Percentiles rank a stretch among this genome's conserved stretches.
phyloP scores from a whole-genome alignment of 1,140 invertebrate genomes.

The Cydia amplana region DNA sequence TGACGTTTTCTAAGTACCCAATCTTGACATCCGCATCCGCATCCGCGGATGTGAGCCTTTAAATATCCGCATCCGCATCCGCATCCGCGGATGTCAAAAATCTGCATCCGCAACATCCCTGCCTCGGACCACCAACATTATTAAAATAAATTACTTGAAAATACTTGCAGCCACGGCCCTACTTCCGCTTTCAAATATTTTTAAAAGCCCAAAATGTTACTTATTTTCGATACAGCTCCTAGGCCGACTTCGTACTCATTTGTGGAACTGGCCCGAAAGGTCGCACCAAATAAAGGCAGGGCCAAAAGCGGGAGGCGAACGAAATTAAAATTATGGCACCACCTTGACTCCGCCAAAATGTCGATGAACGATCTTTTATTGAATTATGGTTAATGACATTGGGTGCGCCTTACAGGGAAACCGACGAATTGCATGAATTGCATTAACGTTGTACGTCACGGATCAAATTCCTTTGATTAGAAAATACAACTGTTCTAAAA shows the following conservation, averaged over 20 bases:
- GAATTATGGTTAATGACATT: constrained; percentile 23
- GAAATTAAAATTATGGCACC: constrained; percentile 33
- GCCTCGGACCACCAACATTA: too few species aligned
- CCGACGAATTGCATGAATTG: constrained; percentile 12
- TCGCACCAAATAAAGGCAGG: constrained; percentile 52
- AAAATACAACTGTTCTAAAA: constrained; percentile 4
- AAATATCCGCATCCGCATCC: too few species aligned
- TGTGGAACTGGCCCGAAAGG: constrained; percentile 51
- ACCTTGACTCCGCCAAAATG: constrained; percentile 39
- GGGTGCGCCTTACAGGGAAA: constrained; percentile 1
- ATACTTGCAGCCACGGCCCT: background rate
- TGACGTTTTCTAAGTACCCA: too few species aligned
- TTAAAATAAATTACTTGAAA: background rate
- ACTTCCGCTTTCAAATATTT: background rate
- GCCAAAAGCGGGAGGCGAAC: constrained; percentile 47
- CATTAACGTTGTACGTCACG: background rate
- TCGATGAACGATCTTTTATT: constrained; percentile 34
- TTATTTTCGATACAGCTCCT: background rate
- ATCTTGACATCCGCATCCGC: too few species aligned
- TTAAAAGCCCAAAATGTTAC: background rate
- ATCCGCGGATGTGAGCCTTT: too few species aligned
- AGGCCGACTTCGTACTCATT: constrained; percentile 35
- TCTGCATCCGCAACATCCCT: too few species aligned
- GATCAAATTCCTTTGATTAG: background rate
- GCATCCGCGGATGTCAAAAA: too few species aligned